Evolutionary conservation across 1,140 invertebrate genomes (phyloP), one percentile per base, ranked within the genome.

Genomic region (Eulimnadia texana): DNA sequence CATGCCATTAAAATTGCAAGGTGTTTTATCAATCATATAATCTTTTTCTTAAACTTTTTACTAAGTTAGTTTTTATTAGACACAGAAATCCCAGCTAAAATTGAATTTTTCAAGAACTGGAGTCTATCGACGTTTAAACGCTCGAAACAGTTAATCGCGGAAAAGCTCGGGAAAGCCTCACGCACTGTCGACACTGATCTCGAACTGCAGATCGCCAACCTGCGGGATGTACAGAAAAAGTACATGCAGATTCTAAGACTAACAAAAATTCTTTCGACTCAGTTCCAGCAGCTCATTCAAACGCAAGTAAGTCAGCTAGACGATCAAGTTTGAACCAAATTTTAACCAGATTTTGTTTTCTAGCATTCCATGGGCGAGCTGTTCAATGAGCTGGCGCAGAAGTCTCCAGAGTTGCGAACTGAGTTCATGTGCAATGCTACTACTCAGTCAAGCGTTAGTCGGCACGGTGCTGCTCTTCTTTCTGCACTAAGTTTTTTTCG

Each of bases 91-190:
- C 33, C 33, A 6, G 88, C 80, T 66, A 86, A 83, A 74, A 87
- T 97, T 70, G 93, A 96, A 72, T 84, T 84, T 49, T 77, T 97
- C 50, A 91, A 90, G 72, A 91, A 90, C 69, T 98, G 93, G 93
- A 90, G 91, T 68, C 88, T 96, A 69, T 94, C 92, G 58, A 96
- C 93, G 1, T 97, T 94, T 70, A 96, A 97, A 74, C 97, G 92
- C 71, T 96, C 93, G 0, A 89, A 89, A 66, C 93, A 98, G 72
- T 78, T 94, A 50, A 84, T 98, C 74, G 90, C 93, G 69, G 93
- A 97, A 72, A 93, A 91, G 74, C 76, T 97, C 51, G 93, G 93
- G 2, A 95, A 95, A 77, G 84, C 88, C 42, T 90, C 90, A 16
- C 79, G 90, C 63, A 96, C 93, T 29, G 84, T 92, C 60, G 90